A percentile compares a stretch with the other conserved stretches of the same genome.
Conservation (phyloP, 2,113 vertebrate genomes). For the Macrotis lagotis region DNA sequence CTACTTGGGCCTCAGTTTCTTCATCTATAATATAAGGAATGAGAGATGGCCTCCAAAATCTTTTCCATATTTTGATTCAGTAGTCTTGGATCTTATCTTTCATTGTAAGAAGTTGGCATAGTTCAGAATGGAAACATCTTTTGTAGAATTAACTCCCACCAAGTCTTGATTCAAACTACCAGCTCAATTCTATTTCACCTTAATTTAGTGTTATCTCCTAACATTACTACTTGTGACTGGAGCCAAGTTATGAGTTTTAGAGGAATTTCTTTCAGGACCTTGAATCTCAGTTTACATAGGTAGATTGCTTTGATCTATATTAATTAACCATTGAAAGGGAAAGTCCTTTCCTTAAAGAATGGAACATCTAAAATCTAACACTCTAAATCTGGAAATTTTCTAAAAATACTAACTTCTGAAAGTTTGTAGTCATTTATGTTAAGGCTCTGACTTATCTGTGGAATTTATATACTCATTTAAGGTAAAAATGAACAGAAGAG, state of each 20-base stretch:
- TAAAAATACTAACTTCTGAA: not conserved
- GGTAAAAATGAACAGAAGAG: constrained; percentile 24
- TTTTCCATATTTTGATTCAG: constrained; percentile 27
- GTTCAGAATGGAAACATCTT: constrained; percentile 9
- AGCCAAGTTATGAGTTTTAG: constrained; percentile 2
- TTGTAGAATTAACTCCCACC: not conserved
- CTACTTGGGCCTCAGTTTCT: not conserved
- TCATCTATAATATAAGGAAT: constrained; percentile 29
- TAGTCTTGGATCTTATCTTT: constrained; percentile 30
- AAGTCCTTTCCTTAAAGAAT: too few species aligned
- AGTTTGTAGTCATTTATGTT: not conserved
- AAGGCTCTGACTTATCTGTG: not conserved
- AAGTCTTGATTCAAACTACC: not conserved
- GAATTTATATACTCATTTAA: constrained; percentile 3
- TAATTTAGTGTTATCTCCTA: not conserved
- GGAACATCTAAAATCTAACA: not conserved
- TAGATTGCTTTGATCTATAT: not conserved
- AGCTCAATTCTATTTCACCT: constrained; percentile 15
- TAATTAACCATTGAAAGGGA: not conserved
- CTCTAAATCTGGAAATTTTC: not conserved
- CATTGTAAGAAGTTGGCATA: constrained; percentile 31
- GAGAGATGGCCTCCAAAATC: not conserved
- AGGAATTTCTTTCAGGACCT: not conserved
- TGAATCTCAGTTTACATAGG: constrained; percentile 4
- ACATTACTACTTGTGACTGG: not conserved